Evolutionary conservation across 2,113 vertebrate species (phyloP).

Genomic region (Equus przewalskii): DNA sequence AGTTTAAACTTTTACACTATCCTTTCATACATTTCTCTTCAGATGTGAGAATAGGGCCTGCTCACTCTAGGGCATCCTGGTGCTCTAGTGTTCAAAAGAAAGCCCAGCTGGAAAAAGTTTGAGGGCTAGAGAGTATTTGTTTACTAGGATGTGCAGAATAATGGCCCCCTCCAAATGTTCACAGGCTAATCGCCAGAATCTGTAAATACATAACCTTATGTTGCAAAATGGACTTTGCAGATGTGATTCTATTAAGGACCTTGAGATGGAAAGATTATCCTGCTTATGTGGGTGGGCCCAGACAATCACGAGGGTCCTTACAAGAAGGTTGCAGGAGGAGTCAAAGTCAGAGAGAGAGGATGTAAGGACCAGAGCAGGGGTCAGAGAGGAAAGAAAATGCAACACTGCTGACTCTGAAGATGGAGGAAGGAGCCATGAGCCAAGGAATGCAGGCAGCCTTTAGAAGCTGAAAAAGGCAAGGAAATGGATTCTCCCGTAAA

Average conservation of each 20-base stretch:
- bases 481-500: fast-evolving
- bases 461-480: not conserved
- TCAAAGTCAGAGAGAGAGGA: not conserved
- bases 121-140: not conserved
- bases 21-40: not conserved
- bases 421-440: not conserved
- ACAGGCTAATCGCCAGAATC: not conserved
- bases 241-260: not conserved
- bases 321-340: not conserved
- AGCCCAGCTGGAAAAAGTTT: not conserved
- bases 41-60: not conserved
- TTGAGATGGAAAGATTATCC: not conserved
- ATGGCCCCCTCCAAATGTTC: not conserved
- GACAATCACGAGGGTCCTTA: not conserved
- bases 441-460: not conserved
- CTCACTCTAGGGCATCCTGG: not conserved
- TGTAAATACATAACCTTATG: not conserved
- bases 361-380: not conserved
- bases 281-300: no score
- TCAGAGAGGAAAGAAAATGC: not conserved
- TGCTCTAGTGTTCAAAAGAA: not conserved
- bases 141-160: not conserved
- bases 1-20: not conserved
- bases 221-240: not conserved
- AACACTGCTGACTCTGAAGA: not conserved